Conservation (phyloP, 2,888 invertebrate species). For the Cephus pulcher region DNA sequence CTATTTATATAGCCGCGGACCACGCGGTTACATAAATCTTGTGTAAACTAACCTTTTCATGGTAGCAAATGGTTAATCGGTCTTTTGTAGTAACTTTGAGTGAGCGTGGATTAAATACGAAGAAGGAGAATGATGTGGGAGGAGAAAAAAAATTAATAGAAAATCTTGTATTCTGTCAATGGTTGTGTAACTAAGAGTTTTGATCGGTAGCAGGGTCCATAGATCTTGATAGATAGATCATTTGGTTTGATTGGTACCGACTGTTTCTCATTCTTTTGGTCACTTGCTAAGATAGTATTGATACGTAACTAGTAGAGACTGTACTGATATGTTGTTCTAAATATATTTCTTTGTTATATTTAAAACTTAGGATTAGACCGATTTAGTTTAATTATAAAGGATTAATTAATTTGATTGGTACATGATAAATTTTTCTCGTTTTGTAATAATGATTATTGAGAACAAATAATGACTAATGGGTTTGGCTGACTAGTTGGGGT, state of each 20-base stretch:
- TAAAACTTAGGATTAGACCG: not conserved
- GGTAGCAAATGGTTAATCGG: not conserved
- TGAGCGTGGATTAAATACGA: not conserved
- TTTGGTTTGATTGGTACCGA: not conserved
- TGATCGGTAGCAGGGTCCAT: not conserved
- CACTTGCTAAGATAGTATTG: not conserved
- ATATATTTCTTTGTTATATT: not conserved
- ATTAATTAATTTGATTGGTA: not conserved
- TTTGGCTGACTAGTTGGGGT: not conserved
- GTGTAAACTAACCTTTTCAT: not conserved
- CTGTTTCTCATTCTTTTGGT: not conserved
- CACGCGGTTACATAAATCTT: not conserved
- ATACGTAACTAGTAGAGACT: not conserved
- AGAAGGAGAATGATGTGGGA: not conserved
- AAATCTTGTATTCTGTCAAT: not conserved
- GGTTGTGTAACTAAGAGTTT: not conserved
- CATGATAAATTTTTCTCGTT: not conserved
- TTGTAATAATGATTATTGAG: not conserved
- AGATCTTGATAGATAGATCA: not conserved
- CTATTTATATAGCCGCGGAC: not conserved
- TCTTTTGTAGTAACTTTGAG: not conserved
- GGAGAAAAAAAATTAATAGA: not conserved
- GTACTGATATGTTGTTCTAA: not conserved
- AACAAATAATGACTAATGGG: not conserved
- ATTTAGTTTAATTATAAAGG: not conserved